phyloP scores from a whole-genome alignment of 2,113 vertebrate species.

The Embiotoca jacksoni region DNA sequence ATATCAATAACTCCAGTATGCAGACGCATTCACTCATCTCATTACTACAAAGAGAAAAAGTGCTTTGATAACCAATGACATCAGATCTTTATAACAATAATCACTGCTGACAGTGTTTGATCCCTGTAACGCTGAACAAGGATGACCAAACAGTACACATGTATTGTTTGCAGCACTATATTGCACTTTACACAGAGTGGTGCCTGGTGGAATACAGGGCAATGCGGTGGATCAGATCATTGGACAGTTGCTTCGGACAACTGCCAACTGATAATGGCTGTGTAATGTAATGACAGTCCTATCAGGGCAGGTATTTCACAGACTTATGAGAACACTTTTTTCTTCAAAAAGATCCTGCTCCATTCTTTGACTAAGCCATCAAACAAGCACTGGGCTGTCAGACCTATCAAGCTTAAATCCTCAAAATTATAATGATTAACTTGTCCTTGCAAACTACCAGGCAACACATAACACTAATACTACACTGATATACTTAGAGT shows the following conservation, averaged over 20 bases:
- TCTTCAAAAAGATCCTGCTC: conserved; percentile 65
- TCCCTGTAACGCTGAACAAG: not conserved
- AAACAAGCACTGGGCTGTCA: conserved; percentile 70
- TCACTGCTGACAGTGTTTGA: conserved; percentile 22
- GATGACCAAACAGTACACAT: not conserved
- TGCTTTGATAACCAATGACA: conserved; percentile 23
- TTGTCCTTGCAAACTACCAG: conserved; percentile 67
- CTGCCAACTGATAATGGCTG: conserved; percentile 71
- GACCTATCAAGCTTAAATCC: conserved; percentile 67
- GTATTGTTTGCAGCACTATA: conserved; percentile 17
- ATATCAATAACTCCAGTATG: conserved; percentile 13
- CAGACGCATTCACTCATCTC: conserved; percentile 12
- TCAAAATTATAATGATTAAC: conserved; percentile 76
- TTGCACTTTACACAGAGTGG: not conserved
- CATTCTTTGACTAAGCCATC: conserved; percentile 71
- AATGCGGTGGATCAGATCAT: conserved; percentile 43
- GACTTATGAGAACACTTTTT: conserved; percentile 56
- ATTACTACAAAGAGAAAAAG: not conserved
- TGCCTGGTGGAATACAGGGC: conserved; percentile 5
- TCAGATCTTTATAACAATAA: conserved; percentile 16
- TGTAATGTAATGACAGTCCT: conserved; percentile 70
- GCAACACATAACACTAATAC: conserved; percentile 53
- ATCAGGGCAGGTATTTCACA: conserved; percentile 70
- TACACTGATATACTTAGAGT: conserved; percentile 45
- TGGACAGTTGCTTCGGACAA: conserved; percentile 60